Percentiles rank a stretch among this genome's conserved stretches.
These are phyloP conservation scores for Icerya purchasi DNA, from an alignment of 2,888 invertebrate species.

Conservation along the genomic window DNA sequence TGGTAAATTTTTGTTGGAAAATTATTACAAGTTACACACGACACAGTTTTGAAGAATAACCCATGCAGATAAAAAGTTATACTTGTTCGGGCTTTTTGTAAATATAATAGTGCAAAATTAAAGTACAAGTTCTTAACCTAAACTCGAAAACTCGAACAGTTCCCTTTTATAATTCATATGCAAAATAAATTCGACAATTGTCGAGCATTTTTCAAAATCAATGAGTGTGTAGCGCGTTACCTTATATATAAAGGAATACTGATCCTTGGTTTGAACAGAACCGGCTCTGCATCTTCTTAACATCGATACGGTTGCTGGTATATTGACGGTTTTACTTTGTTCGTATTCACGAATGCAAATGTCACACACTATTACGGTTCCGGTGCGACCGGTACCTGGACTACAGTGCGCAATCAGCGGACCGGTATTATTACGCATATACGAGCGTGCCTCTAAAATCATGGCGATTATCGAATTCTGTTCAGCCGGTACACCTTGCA, in stretches of 20 bases:
- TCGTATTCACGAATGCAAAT: slow-evolving; percentile 69
- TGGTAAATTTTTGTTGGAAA: no score
- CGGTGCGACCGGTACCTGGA: slow-evolving; percentile 72
- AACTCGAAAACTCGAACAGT: no score
- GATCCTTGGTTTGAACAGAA: slow-evolving; percentile 72
- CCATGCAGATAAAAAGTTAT: no score
- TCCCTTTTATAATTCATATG: no score
- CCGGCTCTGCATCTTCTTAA: slow-evolving; percentile 73
- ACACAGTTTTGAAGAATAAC: no score
- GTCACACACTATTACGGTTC: slow-evolving; percentile 64
- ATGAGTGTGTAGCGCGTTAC: no score
- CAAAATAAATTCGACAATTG: no score
- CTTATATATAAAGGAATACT: slow-evolving; percentile 81
- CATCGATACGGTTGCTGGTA: slow-evolving; percentile 63
- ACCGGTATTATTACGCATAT: slow-evolving; percentile 31
- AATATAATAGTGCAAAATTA: no score
- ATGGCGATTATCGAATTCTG: slow-evolving; percentile 67
- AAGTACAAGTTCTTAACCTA: no score
- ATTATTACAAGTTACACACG: no score
- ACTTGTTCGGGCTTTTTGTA: no score
- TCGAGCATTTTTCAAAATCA: no score
- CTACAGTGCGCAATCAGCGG: slow-evolving; percentile 68
- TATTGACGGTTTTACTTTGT: slow-evolving; percentile 54
- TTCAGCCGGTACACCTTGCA: slow-evolving; percentile 65
- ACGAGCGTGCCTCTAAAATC: slow-evolving; percentile 56